Evolutionary conservation across 2,888 invertebrate species (phyloP), one percentile per base, ranked within the genome.

Genomic region (Cistogaster globosa): DNA sequence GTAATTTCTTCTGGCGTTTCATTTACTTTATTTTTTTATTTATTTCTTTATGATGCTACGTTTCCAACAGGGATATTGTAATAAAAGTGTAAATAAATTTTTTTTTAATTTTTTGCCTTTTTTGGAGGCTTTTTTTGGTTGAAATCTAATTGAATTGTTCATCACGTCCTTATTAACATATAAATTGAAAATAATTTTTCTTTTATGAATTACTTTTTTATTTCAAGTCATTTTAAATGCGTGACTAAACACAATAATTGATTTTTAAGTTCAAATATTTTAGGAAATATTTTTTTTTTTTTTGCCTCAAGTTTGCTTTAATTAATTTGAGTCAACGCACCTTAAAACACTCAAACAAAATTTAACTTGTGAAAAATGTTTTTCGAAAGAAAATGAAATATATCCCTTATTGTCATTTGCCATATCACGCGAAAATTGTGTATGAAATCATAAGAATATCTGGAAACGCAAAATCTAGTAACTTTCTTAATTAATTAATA

Each of bases 141-240:
- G 16, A 78, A 72, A 83, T 87, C 84, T 88, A 91, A 91, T 91
- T 91, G 91, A 91, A 91, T 89, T 89, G 89, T 89, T 90, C 89
- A 89, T 89, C 89, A 91, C 91, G 88, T 89, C 89, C 88, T 89
- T 69, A 79, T 85, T 82, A 79, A 82, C 82, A 82, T 85, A 71
- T 82, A 82, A 75, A 85, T 85, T 85, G 62, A 85, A 82, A 85
- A 67, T 82, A 71, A 75, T 85, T 82, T 82, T 75, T 71, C 74
- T 78, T 55, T 85, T 48, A 48, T 16, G 0, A 20, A 20, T 71
- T 62, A 48, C 55, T 45, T 62, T 42, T 62, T 22, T 53, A 63
- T 71, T 55, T 36, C 45, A 78, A 62, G 20, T 16, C 20, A 62
- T 16, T 62, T 63, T 14, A 55, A 78, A 69, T 60, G 60, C 1